Base-by-base conservation (phyloP, 2,888 invertebrate species). In the Drosophila pullipes region DNA sequence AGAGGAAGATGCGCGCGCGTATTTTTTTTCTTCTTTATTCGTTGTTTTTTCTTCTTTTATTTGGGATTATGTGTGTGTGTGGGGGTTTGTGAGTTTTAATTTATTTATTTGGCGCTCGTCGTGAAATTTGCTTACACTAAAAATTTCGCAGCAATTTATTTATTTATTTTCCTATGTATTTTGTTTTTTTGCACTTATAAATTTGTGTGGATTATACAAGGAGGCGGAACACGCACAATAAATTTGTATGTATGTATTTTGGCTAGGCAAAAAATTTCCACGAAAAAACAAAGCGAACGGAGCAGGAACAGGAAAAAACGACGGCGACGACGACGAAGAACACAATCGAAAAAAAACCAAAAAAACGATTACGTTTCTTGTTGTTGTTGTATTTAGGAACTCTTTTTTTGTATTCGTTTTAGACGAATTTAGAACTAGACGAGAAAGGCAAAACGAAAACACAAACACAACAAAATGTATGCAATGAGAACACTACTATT, bases 1-100 rank as follows among this genome's bases (percentile, higher is more conserved):
- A 83, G 87, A 81, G 74, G 84, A 74, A 76, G 84, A 77, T 77
- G 82, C 73, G 86, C 85, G 84, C 85, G 85, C 85, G 85, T 85
- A 88, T 90, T 71, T 58, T 22, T 60, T 49, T 44, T 65, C 22
- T 25, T 9, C 5, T 35, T 54, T 54, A 35, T 35, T 33, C 7
- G 13, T n/a, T 83, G 44, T 49, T 44, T 25, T 64, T 22, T 33
- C 33, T 41, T 58, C 16, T 58, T 58, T n/a, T 30, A n/a, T 41
- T 58, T 41, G 13, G 47, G 16, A 22, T 30, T 30, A 25, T 67
- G 39, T 61, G 44, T 16, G 55, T 64, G 31, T 53, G 30, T 62
- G 5, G 57, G 44, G 55, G 25, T 62, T 52, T 77, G 50, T 73
- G 62, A 47, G 58, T 66, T 63, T 76, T 64, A 61, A 69, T 79